Evolutionary conservation across 1,140 invertebrate species (phyloP), one percentile per base, ranked within the genome.

Genomic region (Battus philenor): DNA sequence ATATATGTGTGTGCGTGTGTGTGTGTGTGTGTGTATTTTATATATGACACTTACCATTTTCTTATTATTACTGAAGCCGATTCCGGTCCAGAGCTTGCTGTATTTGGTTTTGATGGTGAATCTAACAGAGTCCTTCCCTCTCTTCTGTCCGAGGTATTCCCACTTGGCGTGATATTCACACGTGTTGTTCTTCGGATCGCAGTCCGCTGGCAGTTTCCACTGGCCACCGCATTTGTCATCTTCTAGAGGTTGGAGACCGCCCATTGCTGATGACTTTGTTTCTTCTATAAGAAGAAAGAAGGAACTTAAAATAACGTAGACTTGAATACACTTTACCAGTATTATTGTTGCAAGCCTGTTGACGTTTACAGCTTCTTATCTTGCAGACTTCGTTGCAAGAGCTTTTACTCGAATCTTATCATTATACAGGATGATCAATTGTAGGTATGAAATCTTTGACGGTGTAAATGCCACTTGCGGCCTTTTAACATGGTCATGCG

Each of bases 11-110:
- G n/a, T n/a, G n/a, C n/a, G n/a, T n/a, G n/a, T n/a, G n/a, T n/a
- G n/a, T n/a, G n/a, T n/a, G n/a, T n/a, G n/a, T n/a, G n/a, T n/a
- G n/a, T n/a, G n/a, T n/a, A n/a, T n/a, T n/a, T n/a, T n/a, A n/a
- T n/a, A n/a, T n/a, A n/a, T n/a, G 3, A 22, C 2, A 30, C 68
- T 88, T 74, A 94, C 92, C 96, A 97, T 97, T 70, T 90, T 92
- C 47, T 91, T 91, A 65, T 96, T 91, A 43, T 95, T 88, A 16
- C 95, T 96, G 79, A 98, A 97, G 7, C 93, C 97, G 52, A 98
- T 95, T 1, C 97, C 97, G 1, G 96, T 97, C 97, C 97, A 99
- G 7, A 90, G 89, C 47, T 96, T 91, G 0, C 89, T 91, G 50
- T 96, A 88, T 6, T 90, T 92, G 0, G 95, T 97, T 9, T 91